Percentiles rank a stretch among this genome's conserved stretches.
Evolutionary conservation across 2,888 invertebrate genomes (phyloP).

Genomic region (Diabrotica balteata): DNA sequence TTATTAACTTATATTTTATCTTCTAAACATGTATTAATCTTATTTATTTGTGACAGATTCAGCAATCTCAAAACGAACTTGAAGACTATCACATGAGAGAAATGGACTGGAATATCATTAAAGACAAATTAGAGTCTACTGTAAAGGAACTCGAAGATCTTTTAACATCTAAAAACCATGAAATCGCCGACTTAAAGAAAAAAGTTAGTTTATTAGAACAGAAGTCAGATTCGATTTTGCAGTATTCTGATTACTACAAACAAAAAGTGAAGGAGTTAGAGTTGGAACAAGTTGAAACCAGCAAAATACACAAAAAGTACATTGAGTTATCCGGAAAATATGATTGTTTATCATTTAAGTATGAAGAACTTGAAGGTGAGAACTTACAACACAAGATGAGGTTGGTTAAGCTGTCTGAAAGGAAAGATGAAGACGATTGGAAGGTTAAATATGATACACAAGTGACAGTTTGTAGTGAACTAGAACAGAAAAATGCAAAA

Average conservation of each 20-base stretch:
- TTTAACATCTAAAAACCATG: slow-evolving; percentile 33
- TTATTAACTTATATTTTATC: neutral
- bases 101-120: slow-evolving; percentile 41
- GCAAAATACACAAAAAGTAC: slow-evolving; percentile 51
- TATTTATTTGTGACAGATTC: slow-evolving; percentile 13
- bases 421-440: slow-evolving; percentile 26
- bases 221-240: slow-evolving; percentile 42
- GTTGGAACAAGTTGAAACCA: slow-evolving; percentile 48
- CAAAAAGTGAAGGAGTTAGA: slow-evolving; percentile 47
- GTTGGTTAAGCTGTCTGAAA: slow-evolving; percentile 22
- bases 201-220: slow-evolving; percentile 36
- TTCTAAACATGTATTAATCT: slow-evolving; percentile 11
- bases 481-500: slow-evolving; percentile 36
- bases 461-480: slow-evolving; percentile 32
- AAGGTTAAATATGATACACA: slow-evolving; percentile 35
- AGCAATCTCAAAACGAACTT: slow-evolving; percentile 43
- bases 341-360: slow-evolving; percentile 50
- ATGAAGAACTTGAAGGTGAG: slow-evolving; percentile 46
- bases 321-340: slow-evolving; percentile 55
- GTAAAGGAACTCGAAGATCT: slow-evolving; percentile 33
- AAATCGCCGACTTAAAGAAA: slow-evolving; percentile 37
- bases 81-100: slow-evolving; percentile 43
- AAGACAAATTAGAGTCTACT: slow-evolving; percentile 39
- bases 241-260: slow-evolving; percentile 48
- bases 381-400: slow-evolving; percentile 35